Percentiles rank a stretch among this genome's conserved stretches.
Evolutionary conservation across 2,888 invertebrate species (phyloP).

Genomic region (Caenorhabditis doughertyi): DNA sequence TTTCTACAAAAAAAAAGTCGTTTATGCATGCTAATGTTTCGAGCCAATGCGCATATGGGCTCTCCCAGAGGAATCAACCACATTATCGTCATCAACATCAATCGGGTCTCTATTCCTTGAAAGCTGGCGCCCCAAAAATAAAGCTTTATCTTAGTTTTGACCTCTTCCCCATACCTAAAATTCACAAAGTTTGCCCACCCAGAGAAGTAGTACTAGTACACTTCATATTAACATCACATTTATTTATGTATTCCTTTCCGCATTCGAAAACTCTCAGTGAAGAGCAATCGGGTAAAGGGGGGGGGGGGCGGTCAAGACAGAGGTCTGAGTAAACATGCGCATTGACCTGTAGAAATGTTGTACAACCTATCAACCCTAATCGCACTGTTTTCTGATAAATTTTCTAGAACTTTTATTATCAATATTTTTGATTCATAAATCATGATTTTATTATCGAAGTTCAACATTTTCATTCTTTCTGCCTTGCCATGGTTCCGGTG

Average conservation of each 20-base stretch:
- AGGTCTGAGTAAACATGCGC: slow-evolving; percentile 35
- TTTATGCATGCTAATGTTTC: slow-evolving; percentile 32
- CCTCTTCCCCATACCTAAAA: too few species aligned
- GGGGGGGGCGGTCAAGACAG: slow-evolving; percentile 2
- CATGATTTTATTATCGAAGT: too few species aligned
- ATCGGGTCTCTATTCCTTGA: slow-evolving; percentile 12
- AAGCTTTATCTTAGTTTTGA: background rate
- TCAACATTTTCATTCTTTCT: too few species aligned
- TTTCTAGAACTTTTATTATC: too few species aligned
- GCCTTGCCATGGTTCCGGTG: too few species aligned
- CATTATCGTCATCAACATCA: slow-evolving; percentile 54
- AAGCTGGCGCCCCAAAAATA: background rate
- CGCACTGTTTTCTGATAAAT: too few species aligned
- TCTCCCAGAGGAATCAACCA: slow-evolving; percentile 45
- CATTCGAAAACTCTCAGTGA: slow-evolving; percentile 9
- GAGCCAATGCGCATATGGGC: slow-evolving; percentile 13
- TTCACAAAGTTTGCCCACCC: background rate
- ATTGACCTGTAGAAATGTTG: slow-evolving; percentile 40
- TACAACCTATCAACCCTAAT: background rate
- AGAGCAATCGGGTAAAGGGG: slow-evolving; percentile 20
- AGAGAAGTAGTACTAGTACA: slow-evolving; percentile 14
- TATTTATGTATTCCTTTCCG: slow-evolving; percentile 30
- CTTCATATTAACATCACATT: slow-evolving; percentile 38
- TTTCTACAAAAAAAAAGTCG: background rate
- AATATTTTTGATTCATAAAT: too few species aligned